Evolutionary conservation across 2,888 invertebrate species (phyloP).

Genomic region (Pristionchus japonicus): DNA sequence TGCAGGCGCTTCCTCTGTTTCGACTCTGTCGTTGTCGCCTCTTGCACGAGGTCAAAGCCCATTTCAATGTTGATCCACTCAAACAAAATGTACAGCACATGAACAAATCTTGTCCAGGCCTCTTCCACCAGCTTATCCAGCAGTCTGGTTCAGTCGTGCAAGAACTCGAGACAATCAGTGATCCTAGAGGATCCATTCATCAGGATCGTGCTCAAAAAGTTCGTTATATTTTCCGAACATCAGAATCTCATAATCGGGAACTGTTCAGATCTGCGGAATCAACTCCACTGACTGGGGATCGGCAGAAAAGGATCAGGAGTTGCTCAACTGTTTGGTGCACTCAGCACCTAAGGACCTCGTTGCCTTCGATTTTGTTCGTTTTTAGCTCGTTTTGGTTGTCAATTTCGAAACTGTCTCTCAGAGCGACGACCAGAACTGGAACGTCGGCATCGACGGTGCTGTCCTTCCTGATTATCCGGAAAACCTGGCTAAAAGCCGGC

Average conservation of each 20-base stretch:
- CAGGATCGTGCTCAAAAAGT: too few relatives aligned
- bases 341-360: neutral
- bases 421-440: too few relatives aligned
- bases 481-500: neutral
- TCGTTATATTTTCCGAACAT: too few relatives aligned
- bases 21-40: neutral
- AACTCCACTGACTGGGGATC: neutral
- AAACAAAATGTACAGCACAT: too few relatives aligned
- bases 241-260: too few relatives aligned
- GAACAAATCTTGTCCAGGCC: neutral
- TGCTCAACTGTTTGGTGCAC: neutral
- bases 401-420: too few relatives aligned
- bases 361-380: neutral
- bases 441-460: neutral
- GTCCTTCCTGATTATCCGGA: neutral
- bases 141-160: neutral
- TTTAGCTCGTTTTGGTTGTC: too few relatives aligned
- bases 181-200: too few relatives aligned
- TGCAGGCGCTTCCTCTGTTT: neutral
- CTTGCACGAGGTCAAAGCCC: neutral
- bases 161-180: neutral
- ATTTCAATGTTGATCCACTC: too few relatives aligned
- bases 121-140: conserved; percentile 41
- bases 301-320: neutral
- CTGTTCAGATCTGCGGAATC: conserved; percentile 10